phyloP scores from a whole-genome alignment of 1,140 invertebrate species.

The Atopsyche davidsoni region DNA sequence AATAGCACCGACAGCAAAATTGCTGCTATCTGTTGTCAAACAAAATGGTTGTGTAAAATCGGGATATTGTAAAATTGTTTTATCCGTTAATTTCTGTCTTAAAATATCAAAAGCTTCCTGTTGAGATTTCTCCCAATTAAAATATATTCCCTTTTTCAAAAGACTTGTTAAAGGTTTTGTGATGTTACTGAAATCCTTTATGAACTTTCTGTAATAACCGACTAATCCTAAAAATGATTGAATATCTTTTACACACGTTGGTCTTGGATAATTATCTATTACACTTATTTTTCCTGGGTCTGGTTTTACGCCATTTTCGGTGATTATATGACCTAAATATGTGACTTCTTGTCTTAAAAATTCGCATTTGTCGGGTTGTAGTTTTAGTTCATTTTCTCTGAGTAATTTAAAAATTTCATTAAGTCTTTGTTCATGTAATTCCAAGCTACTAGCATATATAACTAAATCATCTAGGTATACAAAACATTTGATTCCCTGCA shows the following conservation, averaged over 20 bases:
- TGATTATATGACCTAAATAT: conserved; percentile 45
- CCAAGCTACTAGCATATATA: conserved; percentile 21
- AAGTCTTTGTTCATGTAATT: conserved; percentile 39
- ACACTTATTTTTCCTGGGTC: conserved; percentile 38
- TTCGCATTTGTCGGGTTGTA: conserved; percentile 45
- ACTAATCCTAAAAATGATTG: conserved; percentile 40
- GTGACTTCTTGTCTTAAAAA: conserved; percentile 41
- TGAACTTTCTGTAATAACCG: conserved; percentile 35
- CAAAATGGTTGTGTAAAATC: conserved; percentile 26
- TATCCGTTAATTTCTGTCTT: conserved; percentile 36
- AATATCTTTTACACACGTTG: conserved; percentile 36
- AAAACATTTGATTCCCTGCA: conserved; percentile 24
- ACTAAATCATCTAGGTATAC: conserved; percentile 46
- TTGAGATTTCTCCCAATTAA: conserved; percentile 30
- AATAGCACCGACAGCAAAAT: conserved; percentile 25
- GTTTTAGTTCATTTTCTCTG: conserved; percentile 36
- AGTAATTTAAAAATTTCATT: conserved; percentile 37
- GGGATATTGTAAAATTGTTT: conserved; percentile 35
- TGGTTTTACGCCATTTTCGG: conserved; percentile 37
- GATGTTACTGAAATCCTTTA: conserved; percentile 32
- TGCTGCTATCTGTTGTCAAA: conserved; percentile 27
- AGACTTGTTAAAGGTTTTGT: conserved; percentile 33
- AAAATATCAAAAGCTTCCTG: conserved; percentile 37
- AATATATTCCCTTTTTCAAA: conserved; percentile 31
- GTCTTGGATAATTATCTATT: conserved; percentile 36